phyloP scores from a whole-genome alignment of 2,888 invertebrate genomes.

The Amiota mariae region DNA sequence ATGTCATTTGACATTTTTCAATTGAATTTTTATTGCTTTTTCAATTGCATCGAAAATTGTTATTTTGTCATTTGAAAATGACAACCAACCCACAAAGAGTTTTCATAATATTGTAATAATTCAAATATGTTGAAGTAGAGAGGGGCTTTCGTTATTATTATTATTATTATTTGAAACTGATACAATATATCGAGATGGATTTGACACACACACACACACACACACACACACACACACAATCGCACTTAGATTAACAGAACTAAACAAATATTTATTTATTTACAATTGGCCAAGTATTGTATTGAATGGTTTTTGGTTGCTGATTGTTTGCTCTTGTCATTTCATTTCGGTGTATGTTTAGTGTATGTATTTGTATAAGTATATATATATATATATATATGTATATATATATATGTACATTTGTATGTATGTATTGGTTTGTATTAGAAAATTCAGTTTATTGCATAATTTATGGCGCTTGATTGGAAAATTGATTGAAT shows the following conservation, averaged over 20 bases:
- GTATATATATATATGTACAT: conserved; percentile 34
- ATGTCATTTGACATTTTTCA: background rate
- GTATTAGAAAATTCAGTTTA: conserved; percentile 28
- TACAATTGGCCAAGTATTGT: conserved; percentile 24
- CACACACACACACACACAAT: no score
- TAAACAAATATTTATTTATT: conserved; percentile 30
- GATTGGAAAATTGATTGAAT: conserved; percentile 40
- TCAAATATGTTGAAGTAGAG: no score
- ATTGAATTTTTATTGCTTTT: background rate
- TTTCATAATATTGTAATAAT: no score
- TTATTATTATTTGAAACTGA: conserved; percentile 16
- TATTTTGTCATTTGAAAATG: no score
- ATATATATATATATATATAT: background rate
- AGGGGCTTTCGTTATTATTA: background rate
- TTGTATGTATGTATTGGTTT: conserved; percentile 30
- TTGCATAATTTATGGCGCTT: conserved; percentile 43
- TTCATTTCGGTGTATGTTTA: conserved; percentile 17
- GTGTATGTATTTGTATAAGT: conserved; percentile 19
- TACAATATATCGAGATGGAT: background rate
- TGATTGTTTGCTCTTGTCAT: conserved; percentile 24
- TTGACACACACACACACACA: no score
- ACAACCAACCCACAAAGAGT: no score
- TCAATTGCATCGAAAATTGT: no score
- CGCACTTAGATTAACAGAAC: background rate
- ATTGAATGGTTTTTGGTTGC: conserved; percentile 14